Base-by-base conservation (phyloP, 1,140 invertebrate genomes). In the Ruditapes philippinarum region DNA sequence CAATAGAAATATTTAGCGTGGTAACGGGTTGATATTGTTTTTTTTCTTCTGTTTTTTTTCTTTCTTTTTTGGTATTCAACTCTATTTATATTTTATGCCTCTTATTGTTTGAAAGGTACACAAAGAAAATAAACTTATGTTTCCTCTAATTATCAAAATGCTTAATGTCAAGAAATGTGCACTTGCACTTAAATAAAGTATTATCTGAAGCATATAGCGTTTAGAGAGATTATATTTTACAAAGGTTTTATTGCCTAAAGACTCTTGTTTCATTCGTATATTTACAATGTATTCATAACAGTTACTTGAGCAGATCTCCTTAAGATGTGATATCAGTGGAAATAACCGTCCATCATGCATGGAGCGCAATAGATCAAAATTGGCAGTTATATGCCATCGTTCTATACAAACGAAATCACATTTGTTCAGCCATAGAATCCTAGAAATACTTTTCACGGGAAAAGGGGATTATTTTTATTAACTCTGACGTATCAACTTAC, bases 401-500 rank as follows among this genome's bases (percentile, higher is more conserved):
- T 36, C 57, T 70, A 65, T 70, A 49, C 81, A 40, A 40, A 14
- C 38, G 62, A 83, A 45, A 68, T 62, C 81, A 51, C 45, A 62
- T 68, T 83, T 31, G 31, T 62, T 83, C 65, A 68, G n/a, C 65
- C 81, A 31, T 49, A 22, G 60, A 68, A 62, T 31, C 81, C 25
- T 45, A 70, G 36, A 19, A 62, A 83, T 70, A 70, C 36, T 70
- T 79, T 83, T 45, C 65, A 70, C 57, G 81, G 60, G 73, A 78
- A 83, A 65, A 73, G 54, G 60, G 81, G 81, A 83, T 83, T 83
- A 83, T 28, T 83, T 83, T 83, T 83, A 83, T 83, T 83, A 83
- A 31, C 31, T 45, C 38, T 51, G 81, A 83, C 81, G 65, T 83
- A 83, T 83, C 81, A 31, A 33, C 45, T 83, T 83, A 83, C 81